These are phyloP conservation scores for Columba guinea DNA, from an alignment of 2,797 vertebrate species.

Conservation along the genomic window DNA sequence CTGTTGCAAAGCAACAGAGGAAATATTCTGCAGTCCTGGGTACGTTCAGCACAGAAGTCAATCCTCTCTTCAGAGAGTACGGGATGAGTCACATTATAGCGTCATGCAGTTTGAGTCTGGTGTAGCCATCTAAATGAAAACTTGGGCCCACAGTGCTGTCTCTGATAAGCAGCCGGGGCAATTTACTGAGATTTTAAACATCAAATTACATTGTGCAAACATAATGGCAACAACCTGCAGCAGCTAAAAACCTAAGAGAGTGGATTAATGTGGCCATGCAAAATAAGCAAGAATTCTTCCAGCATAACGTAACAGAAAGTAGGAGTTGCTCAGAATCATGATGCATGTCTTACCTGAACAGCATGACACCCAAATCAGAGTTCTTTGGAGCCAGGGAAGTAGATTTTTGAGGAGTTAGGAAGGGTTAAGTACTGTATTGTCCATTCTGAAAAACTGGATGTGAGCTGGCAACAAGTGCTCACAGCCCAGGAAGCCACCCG, in stretches of 20 bases:
- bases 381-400: not conserved
- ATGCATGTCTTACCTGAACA: not conserved
- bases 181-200: conserved; percentile 24
- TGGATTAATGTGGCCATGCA: not conserved
- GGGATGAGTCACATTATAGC: conserved; percentile 41
- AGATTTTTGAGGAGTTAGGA: not conserved
- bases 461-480: accelerated
- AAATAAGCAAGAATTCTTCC: not conserved
- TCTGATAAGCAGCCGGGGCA: conserved; percentile 16
- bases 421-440: not conserved
- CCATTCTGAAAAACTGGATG: not conserved
- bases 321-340: not conserved
- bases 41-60: not conserved
- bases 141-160: not conserved
- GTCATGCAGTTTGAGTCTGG: not conserved
- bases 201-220: not conserved
- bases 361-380: not conserved
- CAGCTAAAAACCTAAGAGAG: not conserved
- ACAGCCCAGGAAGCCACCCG: accelerated
- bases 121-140: not conserved
- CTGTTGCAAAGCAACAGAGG: conserved; percentile 44
- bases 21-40: conserved; percentile 3
- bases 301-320: not conserved
- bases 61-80: conserved; percentile 11
- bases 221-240: not conserved